Evolutionary conservation across 2,888 invertebrate genomes (phyloP).

Genomic region (Gortyna flavago): DNA sequence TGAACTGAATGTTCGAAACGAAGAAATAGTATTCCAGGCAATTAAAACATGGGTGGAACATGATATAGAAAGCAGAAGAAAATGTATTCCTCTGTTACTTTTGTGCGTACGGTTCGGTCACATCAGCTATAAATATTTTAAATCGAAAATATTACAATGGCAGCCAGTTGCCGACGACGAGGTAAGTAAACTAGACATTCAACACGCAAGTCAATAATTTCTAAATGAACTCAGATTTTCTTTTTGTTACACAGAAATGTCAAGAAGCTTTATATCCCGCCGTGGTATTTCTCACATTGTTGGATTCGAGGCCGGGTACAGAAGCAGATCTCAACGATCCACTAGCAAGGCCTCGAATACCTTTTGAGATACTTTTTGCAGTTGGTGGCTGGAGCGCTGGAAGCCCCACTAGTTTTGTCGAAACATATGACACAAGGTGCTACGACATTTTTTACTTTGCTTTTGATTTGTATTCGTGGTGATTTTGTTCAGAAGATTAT

Average conservation of each 20-base stretch:
- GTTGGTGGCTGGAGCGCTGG: conserved; percentile 96
- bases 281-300: conserved; percentile 87
- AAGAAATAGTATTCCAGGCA: conserved; percentile 94
- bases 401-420: conserved; percentile 94
- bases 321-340: conserved; percentile 90
- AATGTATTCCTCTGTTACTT: conserved; percentile 90
- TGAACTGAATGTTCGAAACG: conserved; percentile 92
- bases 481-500: not conserved
- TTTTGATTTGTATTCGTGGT: not conserved
- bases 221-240: conserved; percentile 18
- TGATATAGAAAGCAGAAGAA: conserved; percentile 88
- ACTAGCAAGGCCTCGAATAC: conserved; percentile 92
- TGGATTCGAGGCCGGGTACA: conserved; percentile 86
- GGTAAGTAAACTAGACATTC: conserved; percentile 71
- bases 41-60: conserved; percentile 93
- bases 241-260: conserved; percentile 83
- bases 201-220: conserved; percentile 9
- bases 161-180: conserved; percentile 87
- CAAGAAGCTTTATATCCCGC: conserved; percentile 89
- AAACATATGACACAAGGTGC: conserved; percentile 94
- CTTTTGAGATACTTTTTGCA: conserved; percentile 94
- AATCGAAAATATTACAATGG: conserved; percentile 89
- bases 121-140: conserved; percentile 90
- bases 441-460: not conserved
- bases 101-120: conserved; percentile 92